Base-by-base conservation (phyloP, 1,140 invertebrate genomes). In the Cydia pomonella region DNA sequence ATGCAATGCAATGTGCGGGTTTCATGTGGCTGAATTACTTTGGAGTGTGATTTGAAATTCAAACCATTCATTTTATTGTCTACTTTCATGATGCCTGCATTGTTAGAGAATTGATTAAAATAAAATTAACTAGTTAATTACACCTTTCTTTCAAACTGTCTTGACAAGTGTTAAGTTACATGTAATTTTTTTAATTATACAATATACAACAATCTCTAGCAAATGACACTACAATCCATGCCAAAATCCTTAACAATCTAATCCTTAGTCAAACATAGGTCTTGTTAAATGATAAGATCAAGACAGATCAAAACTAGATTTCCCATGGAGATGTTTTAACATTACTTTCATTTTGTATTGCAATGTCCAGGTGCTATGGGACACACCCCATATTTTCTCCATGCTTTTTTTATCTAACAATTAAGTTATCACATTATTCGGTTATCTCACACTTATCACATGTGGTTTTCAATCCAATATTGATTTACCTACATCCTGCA, bases 41-140 rank as follows among this genome's bases (percentile, higher is more conserved):
- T 75, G 64, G 74, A 75, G 66, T 64, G 25, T 75, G 38, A 75
- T 75, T 75, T 75, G 66, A 63, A 75, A 75, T 75, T 69, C 74
- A 75, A 71, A 71, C 74, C 64, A 75, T 29, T 47, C 41, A 59
- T 75, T 75, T 75, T 66, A 75, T 29, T 71, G 74, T 75, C 23
- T 29, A 71, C 74, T 75, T 75, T 75, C 74, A 71, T 75, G 47
- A 75, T 75, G 25, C 29, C n/a, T 38, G 27, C 64, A 38, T 69
- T 69, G 29, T 69, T 38, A 69, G 18, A 41, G 64, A 29, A 69
- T 41, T 69, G 64, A 69, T 69, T 69, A 69, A 33, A 38, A 69
- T 69, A 69, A 10, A 69, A 18, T 69, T 33, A 69, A 33, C n/a
- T 12, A 69, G 7, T 38, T 29, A 69, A 69, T 69, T 69, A 41